phyloP scores from a whole-genome alignment of 2,113 vertebrate genomes.

The Podarcis cretensis region DNA sequence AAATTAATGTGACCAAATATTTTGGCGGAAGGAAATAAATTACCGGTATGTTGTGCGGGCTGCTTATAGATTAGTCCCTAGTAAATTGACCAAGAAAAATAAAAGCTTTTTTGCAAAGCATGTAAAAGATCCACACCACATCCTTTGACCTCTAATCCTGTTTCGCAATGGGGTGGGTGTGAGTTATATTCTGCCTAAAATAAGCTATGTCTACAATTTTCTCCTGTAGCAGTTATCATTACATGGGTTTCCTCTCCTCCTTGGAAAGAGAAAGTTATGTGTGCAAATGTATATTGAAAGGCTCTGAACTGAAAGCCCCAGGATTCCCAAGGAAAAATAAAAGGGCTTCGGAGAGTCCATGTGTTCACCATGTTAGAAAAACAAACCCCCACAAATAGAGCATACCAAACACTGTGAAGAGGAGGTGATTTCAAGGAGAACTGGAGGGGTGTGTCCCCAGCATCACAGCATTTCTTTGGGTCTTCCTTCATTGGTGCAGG shows the following conservation, averaged over 20 bases:
- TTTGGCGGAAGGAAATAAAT: background rate
- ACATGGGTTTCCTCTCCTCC: conserved; percentile 64
- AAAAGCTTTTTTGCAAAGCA: background rate
- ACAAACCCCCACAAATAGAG: conserved; percentile 77
- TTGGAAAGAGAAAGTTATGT: conserved; percentile 39
- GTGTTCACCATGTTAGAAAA: conserved; percentile 93
- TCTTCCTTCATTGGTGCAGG: conserved; percentile 49
- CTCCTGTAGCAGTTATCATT: conserved; percentile 43
- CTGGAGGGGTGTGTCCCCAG: conserved; percentile 57
- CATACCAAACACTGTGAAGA: conserved; percentile 66
- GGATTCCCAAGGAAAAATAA: conserved; percentile 88
- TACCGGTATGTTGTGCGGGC: background rate
- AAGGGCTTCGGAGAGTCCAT: conserved; percentile 86
- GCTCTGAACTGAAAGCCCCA: conserved; percentile 61
- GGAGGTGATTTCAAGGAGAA: conserved; percentile 68
- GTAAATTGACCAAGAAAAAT: too few relatives aligned
- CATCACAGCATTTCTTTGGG: conserved; percentile 56
- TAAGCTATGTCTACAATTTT: conserved; percentile 44
- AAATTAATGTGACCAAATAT: background rate
- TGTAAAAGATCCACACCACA: background rate
- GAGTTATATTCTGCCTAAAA: conserved; percentile 18
- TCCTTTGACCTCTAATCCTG: conserved; percentile 49
- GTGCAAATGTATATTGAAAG: conserved; percentile 70
- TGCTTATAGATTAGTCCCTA: background rate
- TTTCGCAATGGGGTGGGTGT: conserved; percentile 19